These are phyloP conservation scores for Linnaemya tessellans DNA, from an alignment of 2,888 invertebrate species.

Conservation along the genomic window DNA sequence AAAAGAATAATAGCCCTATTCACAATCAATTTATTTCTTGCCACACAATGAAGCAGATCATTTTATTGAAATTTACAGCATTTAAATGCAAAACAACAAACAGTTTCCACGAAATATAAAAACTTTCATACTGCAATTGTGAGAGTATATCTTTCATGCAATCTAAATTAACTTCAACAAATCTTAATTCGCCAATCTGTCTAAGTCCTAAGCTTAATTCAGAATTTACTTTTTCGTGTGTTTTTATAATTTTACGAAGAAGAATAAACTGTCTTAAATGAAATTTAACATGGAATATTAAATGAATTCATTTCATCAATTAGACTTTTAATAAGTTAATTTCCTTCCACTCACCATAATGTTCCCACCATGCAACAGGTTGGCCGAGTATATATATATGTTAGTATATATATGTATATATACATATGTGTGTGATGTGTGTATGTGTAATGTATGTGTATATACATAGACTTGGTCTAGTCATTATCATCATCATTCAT, in stretches of 20 bases:
- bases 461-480: constrained; percentile 33
- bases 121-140: constrained; percentile 1
- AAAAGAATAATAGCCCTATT: no score
- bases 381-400: constrained; percentile 31
- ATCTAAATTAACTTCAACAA: constrained; percentile 1
- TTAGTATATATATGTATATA: background rate
- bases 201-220: background rate
- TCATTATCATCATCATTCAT: constrained; percentile 54
- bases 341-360: constrained; percentile 34
- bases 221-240: constrained; percentile 11
- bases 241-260: background rate
- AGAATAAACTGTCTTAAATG: constrained; percentile 28
- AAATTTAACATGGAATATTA: constrained; percentile 57
- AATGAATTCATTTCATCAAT: constrained; percentile 62
- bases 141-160: background rate
- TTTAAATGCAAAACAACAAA: background rate
- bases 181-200: background rate
- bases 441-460: no score
- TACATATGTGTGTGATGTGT: background rate
- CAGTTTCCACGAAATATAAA: background rate
- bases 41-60: no score
- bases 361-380: constrained; percentile 57
- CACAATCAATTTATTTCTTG: no score
- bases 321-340: constrained; percentile 67
- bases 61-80: no score